Evolutionary conservation across 2,113 vertebrate species (phyloP).

Genomic region (Danionella cerebrum): DNA sequence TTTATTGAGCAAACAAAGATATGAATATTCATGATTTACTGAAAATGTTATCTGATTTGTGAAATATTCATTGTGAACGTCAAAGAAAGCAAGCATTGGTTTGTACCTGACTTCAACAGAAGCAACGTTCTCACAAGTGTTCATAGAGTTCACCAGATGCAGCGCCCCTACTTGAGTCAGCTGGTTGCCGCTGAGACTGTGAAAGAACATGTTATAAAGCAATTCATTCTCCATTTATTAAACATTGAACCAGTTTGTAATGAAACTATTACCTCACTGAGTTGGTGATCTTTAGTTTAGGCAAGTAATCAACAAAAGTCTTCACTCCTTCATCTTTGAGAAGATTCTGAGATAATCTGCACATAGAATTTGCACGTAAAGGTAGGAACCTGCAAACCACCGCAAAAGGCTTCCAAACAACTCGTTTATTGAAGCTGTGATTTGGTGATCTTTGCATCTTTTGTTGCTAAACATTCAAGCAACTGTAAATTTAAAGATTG

Average conservation of each 20-base stretch:
- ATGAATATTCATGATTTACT: too few relatives aligned
- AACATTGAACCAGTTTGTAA: too few relatives aligned
- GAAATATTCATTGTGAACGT: neutral
- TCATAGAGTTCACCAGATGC: conserved; percentile 56
- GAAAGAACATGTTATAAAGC: neutral
- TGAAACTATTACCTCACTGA: conserved; percentile 54
- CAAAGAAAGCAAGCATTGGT: neutral
- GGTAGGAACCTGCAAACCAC: too few relatives aligned
- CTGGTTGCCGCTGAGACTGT: conserved; percentile 65
- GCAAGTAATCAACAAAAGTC: conserved; percentile 44
- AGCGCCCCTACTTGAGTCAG: conserved; percentile 57
- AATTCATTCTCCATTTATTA: neutral
- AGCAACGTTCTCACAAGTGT: conserved; percentile 49
- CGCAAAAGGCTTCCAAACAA: too few relatives aligned
- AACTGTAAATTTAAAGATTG: too few relatives aligned
- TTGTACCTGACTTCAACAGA: conserved; percentile 68
- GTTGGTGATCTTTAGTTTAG: conserved; percentile 45
- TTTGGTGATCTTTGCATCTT: too few relatives aligned
- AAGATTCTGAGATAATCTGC: conserved; percentile 54
- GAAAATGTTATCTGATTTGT: too few relatives aligned
- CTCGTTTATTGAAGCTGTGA: too few relatives aligned
- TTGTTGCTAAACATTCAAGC: too few relatives aligned
- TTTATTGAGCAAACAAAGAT: too few relatives aligned
- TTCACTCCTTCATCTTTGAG: conserved; percentile 53
- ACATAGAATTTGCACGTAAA: conserved; percentile 7